These are phyloP conservation scores for Zaprionus inermis DNA, from an alignment of 1,140 invertebrate species.

Conservation along the genomic window DNA sequence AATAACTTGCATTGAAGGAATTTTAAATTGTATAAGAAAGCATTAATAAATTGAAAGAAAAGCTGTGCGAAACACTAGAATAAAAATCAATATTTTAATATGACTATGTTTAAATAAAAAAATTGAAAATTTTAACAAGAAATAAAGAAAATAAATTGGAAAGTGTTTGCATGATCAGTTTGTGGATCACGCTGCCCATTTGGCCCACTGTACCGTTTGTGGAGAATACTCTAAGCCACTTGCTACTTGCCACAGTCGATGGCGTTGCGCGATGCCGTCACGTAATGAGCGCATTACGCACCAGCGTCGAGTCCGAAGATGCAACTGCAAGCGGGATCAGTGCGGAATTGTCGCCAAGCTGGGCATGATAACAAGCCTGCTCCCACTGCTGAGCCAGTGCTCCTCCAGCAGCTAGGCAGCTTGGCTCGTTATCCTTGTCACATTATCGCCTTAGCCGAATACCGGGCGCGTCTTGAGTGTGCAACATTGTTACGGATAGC, in stretches of 20 bases:
- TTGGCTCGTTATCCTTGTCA: slow-evolving; percentile 78
- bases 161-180: not conserved
- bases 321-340: slow-evolving; percentile 12
- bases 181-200: no score
- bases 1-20: no score
- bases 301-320: slow-evolving; percentile 14
- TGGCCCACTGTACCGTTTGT: slow-evolving; percentile 16
- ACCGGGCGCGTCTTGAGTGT: slow-evolving; percentile 72
- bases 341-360: slow-evolving; percentile 12
- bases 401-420: slow-evolving; percentile 30
- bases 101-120: no score
- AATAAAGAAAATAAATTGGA: slow-evolving; percentile 2
- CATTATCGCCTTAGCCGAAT: slow-evolving; percentile 80
- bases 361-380: slow-evolving; percentile 61
- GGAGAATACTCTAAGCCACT: slow-evolving; percentile 36
- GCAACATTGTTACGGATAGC: slow-evolving; percentile 75
- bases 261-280: slow-evolving; percentile 70
- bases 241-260: slow-evolving; percentile 39
- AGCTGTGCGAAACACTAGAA: no score
- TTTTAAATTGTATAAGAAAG: no score
- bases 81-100: no score
- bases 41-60: no score
- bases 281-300: slow-evolving; percentile 81
- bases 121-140: not conserved
- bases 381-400: slow-evolving; percentile 1